A percentile compares a stretch with the other conserved stretches of the same genome.
These are phyloP conservation scores for Bibio marci DNA, from an alignment of 2,888 invertebrate genomes.

Conservation along the genomic window DNA sequence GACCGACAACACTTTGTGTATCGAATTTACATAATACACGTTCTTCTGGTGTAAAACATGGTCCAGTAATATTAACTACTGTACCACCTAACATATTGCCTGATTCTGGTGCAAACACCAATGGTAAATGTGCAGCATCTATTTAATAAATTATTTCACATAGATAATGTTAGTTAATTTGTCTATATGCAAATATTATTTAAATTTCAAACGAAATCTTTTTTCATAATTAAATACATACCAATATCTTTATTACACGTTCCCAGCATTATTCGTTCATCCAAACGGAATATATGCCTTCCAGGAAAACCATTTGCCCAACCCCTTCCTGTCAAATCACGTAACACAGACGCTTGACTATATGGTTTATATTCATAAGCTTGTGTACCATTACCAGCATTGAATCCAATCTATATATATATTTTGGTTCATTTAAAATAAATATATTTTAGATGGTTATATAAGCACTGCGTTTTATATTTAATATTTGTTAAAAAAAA, in stretches of 20 bases:
- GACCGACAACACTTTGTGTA: conserved; percentile 59
- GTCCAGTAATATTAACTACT: conserved; percentile 90
- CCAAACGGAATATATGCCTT: conserved; percentile 85
- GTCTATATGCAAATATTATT: no score
- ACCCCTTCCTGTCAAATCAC: conserved; percentile 69
- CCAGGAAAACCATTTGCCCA: conserved; percentile 80
- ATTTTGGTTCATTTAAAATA: conserved; percentile 3
- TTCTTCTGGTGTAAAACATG: conserved; percentile 66
- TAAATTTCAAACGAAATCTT: no score
- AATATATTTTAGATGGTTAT: no score
- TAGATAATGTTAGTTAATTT: background rate
- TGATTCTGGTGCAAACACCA: conserved; percentile 85
- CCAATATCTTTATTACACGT: conserved; percentile 84
- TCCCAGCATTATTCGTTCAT: conserved; percentile 84
- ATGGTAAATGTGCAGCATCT: conserved; percentile 66
- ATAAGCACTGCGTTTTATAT: no score
- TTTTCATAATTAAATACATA: no score
- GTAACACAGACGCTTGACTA: conserved; percentile 69
- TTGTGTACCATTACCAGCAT: conserved; percentile 87
- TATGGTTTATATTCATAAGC: conserved; percentile 79
- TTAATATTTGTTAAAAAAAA: no score
- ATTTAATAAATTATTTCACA: background rate
- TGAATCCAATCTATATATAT: conserved; percentile 68
- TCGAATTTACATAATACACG: conserved; percentile 73
- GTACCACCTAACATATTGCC: conserved; percentile 97